These are phyloP conservation scores for Danionella dracula DNA, from an alignment of 2,797 vertebrate species.

Conservation along the genomic window DNA sequence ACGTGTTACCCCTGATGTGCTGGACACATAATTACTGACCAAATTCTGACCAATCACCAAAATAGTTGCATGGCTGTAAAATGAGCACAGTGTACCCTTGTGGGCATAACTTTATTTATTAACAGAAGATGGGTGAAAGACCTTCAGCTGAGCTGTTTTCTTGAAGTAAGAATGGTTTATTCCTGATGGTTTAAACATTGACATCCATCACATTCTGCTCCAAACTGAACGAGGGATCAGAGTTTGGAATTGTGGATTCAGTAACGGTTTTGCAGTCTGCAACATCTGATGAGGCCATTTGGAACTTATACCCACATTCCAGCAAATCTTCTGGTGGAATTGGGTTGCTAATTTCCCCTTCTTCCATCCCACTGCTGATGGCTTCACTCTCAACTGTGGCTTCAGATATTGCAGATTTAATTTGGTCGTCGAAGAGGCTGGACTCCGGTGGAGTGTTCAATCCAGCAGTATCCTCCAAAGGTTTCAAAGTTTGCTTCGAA, in stretches of 20 bases:
- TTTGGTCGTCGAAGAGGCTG: slow-evolving; percentile 34
- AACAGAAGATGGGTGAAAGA: too few relatives aligned
- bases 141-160: slow-evolving; percentile 35
- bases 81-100: too few relatives aligned
- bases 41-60: too few relatives aligned
- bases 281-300: slow-evolving; percentile 3
- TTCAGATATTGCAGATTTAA: slow-evolving; percentile 46
- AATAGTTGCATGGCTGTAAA: too few relatives aligned
- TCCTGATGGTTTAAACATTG: slow-evolving; percentile 51
- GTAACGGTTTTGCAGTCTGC: slow-evolving; percentile 27
- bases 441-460: background rate
- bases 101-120: too few relatives aligned
- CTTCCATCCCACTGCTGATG: background rate
- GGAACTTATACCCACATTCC: slow-evolving; percentile 20
- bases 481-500: slow-evolving; percentile 6
- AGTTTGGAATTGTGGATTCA: slow-evolving; percentile 12
- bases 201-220: slow-evolving; percentile 42
- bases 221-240: slow-evolving; percentile 29
- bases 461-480: background rate
- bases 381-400: background rate
- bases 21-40: too few relatives aligned
- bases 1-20: too few relatives aligned
- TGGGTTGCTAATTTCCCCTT: background rate
- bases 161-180: slow-evolving; percentile 40
- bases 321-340: background rate